A percentile compares a stretch with the other conserved stretches of the same genome.
phyloP scores from a whole-genome alignment of 2,113 vertebrate species.

The Hemicordylus capensis region DNA sequence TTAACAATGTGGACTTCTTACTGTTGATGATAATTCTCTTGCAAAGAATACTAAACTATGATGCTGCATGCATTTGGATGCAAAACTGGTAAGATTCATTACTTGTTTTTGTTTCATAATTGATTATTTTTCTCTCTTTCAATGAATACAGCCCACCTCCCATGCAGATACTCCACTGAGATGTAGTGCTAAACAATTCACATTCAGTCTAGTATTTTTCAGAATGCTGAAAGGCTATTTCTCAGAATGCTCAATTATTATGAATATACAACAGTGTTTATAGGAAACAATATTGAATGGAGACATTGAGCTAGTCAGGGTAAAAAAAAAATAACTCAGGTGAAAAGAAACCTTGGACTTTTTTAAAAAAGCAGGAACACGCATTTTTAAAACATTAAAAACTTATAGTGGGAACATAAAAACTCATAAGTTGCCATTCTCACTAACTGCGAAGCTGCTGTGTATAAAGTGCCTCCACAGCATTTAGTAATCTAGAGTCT shows the following conservation, averaged over 20 bases:
- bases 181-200: not conserved
- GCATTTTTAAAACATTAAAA: no score
- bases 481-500: no score
- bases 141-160: not conserved
- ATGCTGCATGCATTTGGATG: not conserved
- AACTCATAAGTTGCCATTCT: no score
- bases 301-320: not conserved
- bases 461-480: no score
- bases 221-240: not conserved
- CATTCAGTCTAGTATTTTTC: not conserved
- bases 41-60: not conserved
- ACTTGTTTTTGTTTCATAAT: not conserved
- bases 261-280: not conserved
- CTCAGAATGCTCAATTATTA: not conserved
- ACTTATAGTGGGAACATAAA: no score
- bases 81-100: not conserved
- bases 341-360: not conserved
- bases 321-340: no score
- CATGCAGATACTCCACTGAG: not conserved
- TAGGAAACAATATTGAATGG: not conserved
- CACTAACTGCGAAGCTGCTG: no score
- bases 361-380: no score
- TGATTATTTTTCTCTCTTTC: not conserved
- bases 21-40: not conserved
- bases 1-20: not conserved